These are phyloP conservation scores for Sminthurides bifidus DNA, from an alignment of 1,140 invertebrate genomes.

Conservation along the genomic window DNA sequence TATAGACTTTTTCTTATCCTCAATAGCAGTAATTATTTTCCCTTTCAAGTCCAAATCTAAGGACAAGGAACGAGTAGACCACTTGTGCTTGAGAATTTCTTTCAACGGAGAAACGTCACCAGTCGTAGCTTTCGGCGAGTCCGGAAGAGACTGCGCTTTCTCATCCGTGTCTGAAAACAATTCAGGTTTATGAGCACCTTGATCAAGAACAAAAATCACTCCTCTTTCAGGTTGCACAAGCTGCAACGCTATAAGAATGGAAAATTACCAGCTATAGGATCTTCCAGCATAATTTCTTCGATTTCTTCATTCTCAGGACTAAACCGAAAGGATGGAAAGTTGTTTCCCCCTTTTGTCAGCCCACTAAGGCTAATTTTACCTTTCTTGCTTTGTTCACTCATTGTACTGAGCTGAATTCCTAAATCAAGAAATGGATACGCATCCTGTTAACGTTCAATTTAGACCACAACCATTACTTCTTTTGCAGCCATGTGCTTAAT, in stretches of 20 bases:
- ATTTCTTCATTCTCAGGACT: slow-evolving; percentile 30
- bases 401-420: no score
- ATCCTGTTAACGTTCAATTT: no score
- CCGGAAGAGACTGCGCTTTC: slow-evolving; percentile 25
- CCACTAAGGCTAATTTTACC: slow-evolving; percentile 14
- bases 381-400: slow-evolving; percentile 7
- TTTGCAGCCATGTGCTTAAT: no score
- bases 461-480: no score
- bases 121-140: slow-evolving; percentile 14
- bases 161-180: slow-evolving; percentile 11
- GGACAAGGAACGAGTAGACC: slow-evolving; percentile 24
- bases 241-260: not conserved
- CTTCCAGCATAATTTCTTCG: slow-evolving; percentile 20
- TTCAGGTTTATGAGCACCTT: not conserved
- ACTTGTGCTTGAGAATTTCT: slow-evolving; percentile 29
- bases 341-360: slow-evolving; percentile 6
- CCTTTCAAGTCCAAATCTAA: slow-evolving; percentile 27
- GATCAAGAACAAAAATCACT: not conserved
- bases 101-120: slow-evolving; percentile 30
- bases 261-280: slow-evolving; percentile 2
- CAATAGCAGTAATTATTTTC: slow-evolving; percentile 30
- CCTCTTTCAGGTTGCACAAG: not conserved
- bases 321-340: slow-evolving; percentile 26
- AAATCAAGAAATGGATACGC: no score
- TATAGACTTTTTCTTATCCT: slow-evolving; percentile 28